A percentile compares a stretch with the other conserved stretches of the same genome.
These are phyloP conservation scores for Pitta sordida DNA, from an alignment of 2,113 vertebrate genomes.

Conservation along the genomic window DNA sequence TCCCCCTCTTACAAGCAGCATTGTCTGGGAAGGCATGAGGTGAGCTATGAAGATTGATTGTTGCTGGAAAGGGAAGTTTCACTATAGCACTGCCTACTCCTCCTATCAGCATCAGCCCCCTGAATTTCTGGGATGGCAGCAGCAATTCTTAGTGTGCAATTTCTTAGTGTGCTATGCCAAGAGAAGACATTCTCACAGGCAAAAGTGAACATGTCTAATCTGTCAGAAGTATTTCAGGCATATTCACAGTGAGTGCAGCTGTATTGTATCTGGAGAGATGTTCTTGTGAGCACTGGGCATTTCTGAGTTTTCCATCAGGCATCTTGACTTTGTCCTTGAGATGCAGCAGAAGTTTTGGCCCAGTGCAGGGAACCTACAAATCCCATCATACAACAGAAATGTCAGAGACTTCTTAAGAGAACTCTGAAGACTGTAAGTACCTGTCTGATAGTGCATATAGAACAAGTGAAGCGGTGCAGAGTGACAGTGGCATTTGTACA, in stretches of 20 bases:
- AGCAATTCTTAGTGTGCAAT: neutral
- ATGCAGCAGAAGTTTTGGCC: neutral
- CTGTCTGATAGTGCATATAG: neutral
- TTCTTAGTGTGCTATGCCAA: neutral
- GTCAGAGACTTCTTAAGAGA: neutral
- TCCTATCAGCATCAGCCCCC: neutral
- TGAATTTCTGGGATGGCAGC: neutral
- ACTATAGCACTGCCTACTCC: neutral
- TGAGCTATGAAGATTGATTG: neutral
- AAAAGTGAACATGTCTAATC: neutral
- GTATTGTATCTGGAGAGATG: neutral
- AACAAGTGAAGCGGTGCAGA: neutral
- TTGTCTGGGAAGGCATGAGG: neutral
- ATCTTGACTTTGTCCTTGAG: neutral
- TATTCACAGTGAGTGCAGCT: neutral
- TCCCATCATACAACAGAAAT: neutral
- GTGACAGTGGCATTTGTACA: neutral
- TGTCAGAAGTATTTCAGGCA: neutral
- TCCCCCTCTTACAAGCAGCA: neutral
- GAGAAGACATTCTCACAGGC: neutral
- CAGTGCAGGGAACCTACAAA: neutral
- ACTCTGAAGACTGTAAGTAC: neutral
- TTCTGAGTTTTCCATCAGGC: neutral
- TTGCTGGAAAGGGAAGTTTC: neutral
- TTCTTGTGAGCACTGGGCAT: neutral